phyloP scores from a whole-genome alignment of 2,888 invertebrate genomes.

The Lasioglossum calceatum region DNA sequence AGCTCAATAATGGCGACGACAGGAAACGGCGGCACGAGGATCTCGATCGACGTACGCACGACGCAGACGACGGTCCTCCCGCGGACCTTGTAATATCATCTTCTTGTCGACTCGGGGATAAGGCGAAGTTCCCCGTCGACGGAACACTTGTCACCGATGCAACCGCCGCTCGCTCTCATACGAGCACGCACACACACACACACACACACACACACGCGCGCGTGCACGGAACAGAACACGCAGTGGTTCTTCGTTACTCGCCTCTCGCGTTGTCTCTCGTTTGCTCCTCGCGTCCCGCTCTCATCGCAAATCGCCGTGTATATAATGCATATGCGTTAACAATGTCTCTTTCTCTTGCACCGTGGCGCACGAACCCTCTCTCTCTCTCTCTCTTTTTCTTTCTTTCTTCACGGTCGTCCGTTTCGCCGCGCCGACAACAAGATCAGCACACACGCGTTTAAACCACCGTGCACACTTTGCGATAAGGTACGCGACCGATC shows the following conservation, averaged over 20 bases:
- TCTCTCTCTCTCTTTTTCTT: background rate
- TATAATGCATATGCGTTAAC: constrained; percentile 36
- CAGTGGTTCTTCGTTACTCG: constrained; percentile 58
- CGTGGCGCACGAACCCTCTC: background rate
- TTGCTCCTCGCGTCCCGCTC: constrained; percentile 47
- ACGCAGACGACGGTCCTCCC: constrained; percentile 32
- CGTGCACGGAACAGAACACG: constrained; percentile 49
- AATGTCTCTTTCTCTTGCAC: constrained; percentile 26
- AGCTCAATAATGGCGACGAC: constrained; percentile 66
- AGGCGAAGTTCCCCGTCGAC: constrained; percentile 49
- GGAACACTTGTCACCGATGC: constrained; percentile 65
- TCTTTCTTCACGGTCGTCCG: background rate
- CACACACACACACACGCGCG: constrained; percentile 17
- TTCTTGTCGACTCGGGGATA: constrained; percentile 63
- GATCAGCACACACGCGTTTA: background rate
- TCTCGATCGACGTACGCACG: constrained; percentile 63
- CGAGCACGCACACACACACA: constrained; percentile 30
- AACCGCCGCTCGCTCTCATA: constrained; percentile 54
- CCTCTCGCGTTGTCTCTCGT: constrained; percentile 36
- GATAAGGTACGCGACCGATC: background rate
- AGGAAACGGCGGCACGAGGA: constrained; percentile 60
- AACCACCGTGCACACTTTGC: constrained; percentile 1
- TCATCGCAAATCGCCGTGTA: constrained; percentile 46
- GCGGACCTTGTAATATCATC: constrained; percentile 69
- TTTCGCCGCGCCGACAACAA: constrained; percentile 12